Evolutionary conservation across 23 tunicate species (phyloP).

Genomic region (Botrylloides violaceus): DNA sequence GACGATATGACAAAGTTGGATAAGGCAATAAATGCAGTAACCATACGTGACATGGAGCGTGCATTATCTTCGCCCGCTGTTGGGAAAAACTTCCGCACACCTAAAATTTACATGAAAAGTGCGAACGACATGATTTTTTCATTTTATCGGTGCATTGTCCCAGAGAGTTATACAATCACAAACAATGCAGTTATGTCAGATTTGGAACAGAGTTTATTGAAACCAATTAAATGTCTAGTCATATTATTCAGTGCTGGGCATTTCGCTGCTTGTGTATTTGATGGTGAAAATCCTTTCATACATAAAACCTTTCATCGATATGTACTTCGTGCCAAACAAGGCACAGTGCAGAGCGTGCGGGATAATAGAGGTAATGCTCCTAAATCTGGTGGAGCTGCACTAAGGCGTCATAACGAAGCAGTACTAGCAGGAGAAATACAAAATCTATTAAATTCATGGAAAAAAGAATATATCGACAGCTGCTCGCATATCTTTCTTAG

Average conservation of each 20-base stretch:
- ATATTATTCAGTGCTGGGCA: slow-evolving; percentile 73
- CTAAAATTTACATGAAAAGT: slow-evolving; percentile 67
- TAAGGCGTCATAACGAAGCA: slow-evolving; percentile 72
- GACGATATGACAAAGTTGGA: background rate
- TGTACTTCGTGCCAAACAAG: slow-evolving; percentile 86
- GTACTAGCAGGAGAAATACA: slow-evolving; percentile 44
- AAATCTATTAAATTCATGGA: slow-evolving; percentile 53
- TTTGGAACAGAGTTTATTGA: background rate
- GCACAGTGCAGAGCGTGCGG: slow-evolving; percentile 69
- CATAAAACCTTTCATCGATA: slow-evolving; percentile 92
- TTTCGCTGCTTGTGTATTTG: slow-evolving; percentile 81
- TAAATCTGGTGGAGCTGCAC: slow-evolving; percentile 83
- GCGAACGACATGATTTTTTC: slow-evolving; percentile 29
- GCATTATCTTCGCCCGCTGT: background rate
- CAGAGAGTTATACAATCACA: background rate
- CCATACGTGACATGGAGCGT: background rate
- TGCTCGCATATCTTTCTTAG: slow-evolving; percentile 60
- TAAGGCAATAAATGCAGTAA: background rate
- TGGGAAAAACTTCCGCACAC: background rate
- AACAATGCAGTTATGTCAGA: background rate
- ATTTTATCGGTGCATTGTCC: slow-evolving; percentile 32
- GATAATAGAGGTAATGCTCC: slow-evolving; percentile 30
- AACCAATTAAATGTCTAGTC: slow-evolving; percentile 3
- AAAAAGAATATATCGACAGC: slow-evolving; percentile 42
- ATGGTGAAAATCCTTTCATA: slow-evolving; percentile 25